Conservation (phyloP, 2,797 vertebrate species). For the Salmo trutta region DNA sequence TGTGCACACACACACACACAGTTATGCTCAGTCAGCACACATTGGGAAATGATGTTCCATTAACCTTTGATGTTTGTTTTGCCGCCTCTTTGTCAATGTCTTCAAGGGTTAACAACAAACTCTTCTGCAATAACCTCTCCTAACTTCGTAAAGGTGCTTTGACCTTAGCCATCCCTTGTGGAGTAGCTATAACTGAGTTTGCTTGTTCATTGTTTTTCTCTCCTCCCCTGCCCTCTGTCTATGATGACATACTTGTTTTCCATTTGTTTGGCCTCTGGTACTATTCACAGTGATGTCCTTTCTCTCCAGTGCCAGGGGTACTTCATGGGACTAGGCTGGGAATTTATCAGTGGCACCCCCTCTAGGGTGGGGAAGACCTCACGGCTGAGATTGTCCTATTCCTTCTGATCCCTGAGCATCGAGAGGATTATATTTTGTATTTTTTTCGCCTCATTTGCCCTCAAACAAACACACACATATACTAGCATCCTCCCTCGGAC, state of each 20-base stretch:
- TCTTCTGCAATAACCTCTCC: constrained; percentile 45
- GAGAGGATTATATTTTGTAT: constrained; percentile 43
- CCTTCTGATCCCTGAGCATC: constrained; percentile 43
- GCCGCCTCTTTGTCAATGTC: constrained; percentile 15
- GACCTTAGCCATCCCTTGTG: constrained; percentile 64
- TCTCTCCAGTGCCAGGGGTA: constrained; percentile 40
- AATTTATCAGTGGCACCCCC: constrained; percentile 34
- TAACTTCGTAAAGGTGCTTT: constrained; percentile 56
- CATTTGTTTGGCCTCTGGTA: constrained; percentile 55
- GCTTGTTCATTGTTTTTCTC: constrained; percentile 64
- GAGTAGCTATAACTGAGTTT: constrained; percentile 47
- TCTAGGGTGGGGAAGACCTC: constrained; percentile 47
- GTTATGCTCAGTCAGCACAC: not conserved
- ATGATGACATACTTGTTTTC: not conserved
- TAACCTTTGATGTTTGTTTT: not conserved
- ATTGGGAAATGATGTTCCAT: not conserved
- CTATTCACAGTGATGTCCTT: constrained; percentile 62
- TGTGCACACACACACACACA: not conserved
- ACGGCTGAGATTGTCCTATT: constrained; percentile 54
- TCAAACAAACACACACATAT: constrained; percentile 11
- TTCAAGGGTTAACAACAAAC: constrained; percentile 62
- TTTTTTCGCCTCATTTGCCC: constrained; percentile 27
- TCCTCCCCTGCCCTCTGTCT: constrained; percentile 28
- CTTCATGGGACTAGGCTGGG: constrained; percentile 30
- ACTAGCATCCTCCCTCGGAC: constrained; percentile 21